Evolutionary conservation across 2,113 vertebrate genomes (phyloP).

Genomic region (Octodon degus): DNA sequence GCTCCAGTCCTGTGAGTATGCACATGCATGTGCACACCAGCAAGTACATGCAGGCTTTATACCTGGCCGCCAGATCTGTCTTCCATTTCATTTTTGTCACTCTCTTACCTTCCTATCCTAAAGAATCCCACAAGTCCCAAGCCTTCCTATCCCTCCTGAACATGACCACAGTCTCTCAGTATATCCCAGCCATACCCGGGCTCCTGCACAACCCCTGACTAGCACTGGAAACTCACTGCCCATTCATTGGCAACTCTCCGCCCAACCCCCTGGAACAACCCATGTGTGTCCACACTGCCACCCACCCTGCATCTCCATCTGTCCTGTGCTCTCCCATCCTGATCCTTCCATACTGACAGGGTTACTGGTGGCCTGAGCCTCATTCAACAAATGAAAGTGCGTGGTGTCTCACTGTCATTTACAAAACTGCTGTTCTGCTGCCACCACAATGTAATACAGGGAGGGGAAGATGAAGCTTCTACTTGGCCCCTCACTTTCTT

Average conservation of each 20-base stretch:
- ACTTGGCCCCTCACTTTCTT: constrained; percentile 47
- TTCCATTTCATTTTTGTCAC: neutral
- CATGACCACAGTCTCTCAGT: neutral
- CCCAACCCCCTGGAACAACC: neutral
- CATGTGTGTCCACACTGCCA: neutral
- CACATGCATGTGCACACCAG: neutral
- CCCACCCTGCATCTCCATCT: constrained; percentile 53
- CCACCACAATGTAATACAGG: neutral
- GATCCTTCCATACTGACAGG: neutral
- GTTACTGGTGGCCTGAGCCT: neutral
- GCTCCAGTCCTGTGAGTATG: neutral
- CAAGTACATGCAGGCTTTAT: neutral
- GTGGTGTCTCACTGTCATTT: neutral
- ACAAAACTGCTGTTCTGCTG: neutral
- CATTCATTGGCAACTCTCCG: neutral
- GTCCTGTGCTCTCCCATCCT: neutral
- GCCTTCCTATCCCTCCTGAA: neutral
- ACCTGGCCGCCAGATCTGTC: neutral
- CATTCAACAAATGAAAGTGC: neutral
- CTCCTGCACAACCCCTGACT: neutral
- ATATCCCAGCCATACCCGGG: neutral
- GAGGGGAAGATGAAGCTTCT: neutral
- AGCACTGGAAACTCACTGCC: neutral
- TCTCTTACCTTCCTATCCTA: neutral
- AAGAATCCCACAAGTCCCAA: neutral